These are phyloP conservation scores for Brachyrhaphis roseni DNA, from an alignment of 2,797 vertebrate genomes.

Conservation along the genomic window DNA sequence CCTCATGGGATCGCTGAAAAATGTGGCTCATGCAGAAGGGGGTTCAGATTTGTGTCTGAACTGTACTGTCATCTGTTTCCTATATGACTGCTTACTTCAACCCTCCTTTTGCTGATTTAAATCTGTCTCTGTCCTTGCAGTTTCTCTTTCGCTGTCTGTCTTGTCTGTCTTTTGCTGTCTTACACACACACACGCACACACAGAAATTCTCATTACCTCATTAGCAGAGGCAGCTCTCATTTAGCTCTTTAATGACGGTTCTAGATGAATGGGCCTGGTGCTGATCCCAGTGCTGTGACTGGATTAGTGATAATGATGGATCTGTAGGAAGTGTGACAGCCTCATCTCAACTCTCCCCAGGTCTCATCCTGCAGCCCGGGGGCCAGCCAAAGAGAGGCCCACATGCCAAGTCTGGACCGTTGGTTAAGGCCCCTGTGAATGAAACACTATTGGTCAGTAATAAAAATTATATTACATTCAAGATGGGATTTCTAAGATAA, in stretches of 20 bases:
- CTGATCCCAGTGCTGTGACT: conserved; percentile 79
- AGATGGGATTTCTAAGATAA: neutral
- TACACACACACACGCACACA: conserved; percentile 23
- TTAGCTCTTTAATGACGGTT: conserved; percentile 82
- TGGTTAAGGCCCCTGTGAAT: conserved; percentile 28
- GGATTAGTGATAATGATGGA: conserved; percentile 83
- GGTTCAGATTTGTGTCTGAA: conserved; percentile 28
- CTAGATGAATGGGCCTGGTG: conserved; percentile 79
- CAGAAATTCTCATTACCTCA: conserved; percentile 80
- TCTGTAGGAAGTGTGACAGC: conserved; percentile 81
- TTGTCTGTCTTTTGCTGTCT: conserved; percentile 8
- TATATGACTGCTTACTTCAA: conserved; percentile 20
- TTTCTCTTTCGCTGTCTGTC: conserved; percentile 19
- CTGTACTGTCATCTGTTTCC: conserved; percentile 18
- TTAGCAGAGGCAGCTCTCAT: conserved; percentile 81
- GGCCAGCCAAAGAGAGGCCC: conserved; percentile 65
- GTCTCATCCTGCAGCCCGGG: conserved; percentile 69
- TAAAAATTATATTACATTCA: conserved; percentile 10
- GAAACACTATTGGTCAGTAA: conserved; percentile 14
- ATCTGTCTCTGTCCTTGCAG: conserved; percentile 31
- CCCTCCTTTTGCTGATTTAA: conserved; percentile 18
- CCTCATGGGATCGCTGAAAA: conserved; percentile 51
- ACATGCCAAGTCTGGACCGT: conserved; percentile 54
- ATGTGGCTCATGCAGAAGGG: conserved; percentile 49
- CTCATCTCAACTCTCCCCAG: conserved; percentile 82